Conservation (phyloP, 2,888 invertebrate genomes). For the Dryadula phaetusa region DNA sequence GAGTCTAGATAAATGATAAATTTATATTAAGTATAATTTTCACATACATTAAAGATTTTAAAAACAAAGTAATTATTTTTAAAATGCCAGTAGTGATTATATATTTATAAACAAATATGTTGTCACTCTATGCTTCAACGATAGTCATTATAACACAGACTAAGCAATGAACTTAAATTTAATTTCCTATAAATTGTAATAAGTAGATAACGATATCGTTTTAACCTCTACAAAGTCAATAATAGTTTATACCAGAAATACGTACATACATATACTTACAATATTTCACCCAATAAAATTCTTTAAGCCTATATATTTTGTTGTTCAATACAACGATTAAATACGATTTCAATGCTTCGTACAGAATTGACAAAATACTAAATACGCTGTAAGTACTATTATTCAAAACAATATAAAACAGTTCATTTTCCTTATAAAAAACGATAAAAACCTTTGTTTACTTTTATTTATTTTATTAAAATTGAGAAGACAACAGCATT, state of each 20-base stretch:
- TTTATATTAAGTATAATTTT: too few relatives aligned
- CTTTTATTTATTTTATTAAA: too few relatives aligned
- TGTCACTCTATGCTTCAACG: background rate
- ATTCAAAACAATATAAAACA: background rate
- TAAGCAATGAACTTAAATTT: background rate
- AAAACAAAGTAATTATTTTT: too few relatives aligned
- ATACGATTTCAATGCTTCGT: background rate
- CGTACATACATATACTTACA: background rate
- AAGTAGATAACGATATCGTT: conserved; percentile 3
- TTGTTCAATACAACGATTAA: background rate
- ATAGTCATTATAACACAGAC: background rate
- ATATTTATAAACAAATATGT: too few relatives aligned
- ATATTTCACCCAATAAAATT: too few relatives aligned
- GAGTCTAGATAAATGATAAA: too few relatives aligned
- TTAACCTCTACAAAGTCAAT: conserved; percentile 16
- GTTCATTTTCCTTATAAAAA: background rate
- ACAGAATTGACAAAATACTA: background rate
- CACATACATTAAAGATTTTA: too few relatives aligned
- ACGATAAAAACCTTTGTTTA: too few relatives aligned
- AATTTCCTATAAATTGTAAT: conserved; percentile 3
- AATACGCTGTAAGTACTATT: background rate
- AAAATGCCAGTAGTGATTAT: too few relatives aligned
- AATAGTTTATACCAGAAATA: background rate
- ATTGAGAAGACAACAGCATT: too few relatives aligned
- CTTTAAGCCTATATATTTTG: background rate